A percentile compares a stretch with the other conserved stretches of the same genome.
phyloP scores from a whole-genome alignment of 2,113 vertebrate species.

The Esox niger region DNA sequence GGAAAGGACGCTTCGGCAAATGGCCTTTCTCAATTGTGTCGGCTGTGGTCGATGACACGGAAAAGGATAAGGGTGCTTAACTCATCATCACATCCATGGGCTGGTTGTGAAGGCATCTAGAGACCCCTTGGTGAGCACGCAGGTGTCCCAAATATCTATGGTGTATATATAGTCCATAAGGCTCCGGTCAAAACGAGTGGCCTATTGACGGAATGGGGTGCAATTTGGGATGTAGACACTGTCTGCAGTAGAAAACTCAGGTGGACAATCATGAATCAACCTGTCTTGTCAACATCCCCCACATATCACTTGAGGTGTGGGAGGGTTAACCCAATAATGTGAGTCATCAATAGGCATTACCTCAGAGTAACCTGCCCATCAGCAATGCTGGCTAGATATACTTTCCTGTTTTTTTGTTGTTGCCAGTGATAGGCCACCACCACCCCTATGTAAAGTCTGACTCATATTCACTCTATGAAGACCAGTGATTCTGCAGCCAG shows the following conservation, averaged over 20 bases:
- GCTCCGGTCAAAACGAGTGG: conserved; percentile 7
- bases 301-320: background rate
- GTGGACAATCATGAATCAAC: conserved; percentile 20
- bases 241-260: conserved; percentile 13
- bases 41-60: conserved; percentile 30
- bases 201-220: no score
- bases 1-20: conserved; percentile 52
- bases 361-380: no score
- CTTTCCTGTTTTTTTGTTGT: no score
- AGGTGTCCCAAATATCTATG: no score
- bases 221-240: no score
- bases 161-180: no score
- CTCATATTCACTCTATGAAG: conserved; percentile 65
- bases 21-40: conserved; percentile 54
- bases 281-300: conserved; percentile 32
- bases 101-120: conserved; percentile 6
- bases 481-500: conserved; percentile 65
- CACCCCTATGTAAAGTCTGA: conserved; percentile 64
- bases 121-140: background rate
- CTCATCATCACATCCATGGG: background rate
- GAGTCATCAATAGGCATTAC: no score
- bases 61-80: background rate
- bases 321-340: background rate
- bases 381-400: no score
- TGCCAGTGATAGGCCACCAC: conserved; percentile 41